phyloP scores from a whole-genome alignment of 2,113 vertebrate species.

The Bolborhynchus lineola region DNA sequence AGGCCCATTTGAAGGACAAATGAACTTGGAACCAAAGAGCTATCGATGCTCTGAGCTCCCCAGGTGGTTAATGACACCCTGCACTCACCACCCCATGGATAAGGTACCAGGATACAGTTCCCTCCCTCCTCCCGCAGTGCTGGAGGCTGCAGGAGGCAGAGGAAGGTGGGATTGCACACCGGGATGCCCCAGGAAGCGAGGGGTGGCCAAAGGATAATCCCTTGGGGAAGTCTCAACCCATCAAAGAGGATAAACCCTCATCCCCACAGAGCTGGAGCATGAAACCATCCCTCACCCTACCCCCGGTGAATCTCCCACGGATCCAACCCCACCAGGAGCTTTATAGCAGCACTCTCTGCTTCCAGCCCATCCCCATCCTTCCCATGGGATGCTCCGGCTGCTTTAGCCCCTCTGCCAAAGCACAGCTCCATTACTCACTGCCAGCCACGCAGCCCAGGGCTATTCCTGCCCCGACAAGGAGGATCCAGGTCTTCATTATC shows the following conservation, averaged over 20 bases:
- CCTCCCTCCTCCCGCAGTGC: accelerated
- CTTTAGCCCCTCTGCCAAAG: not conserved
- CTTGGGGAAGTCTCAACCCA: not conserved
- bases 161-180: not conserved
- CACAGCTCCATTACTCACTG: constrained; percentile 11
- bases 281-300: not conserved
- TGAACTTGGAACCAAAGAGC: accelerated
- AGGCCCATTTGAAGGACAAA: not conserved
- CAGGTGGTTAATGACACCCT: accelerated
- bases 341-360: accelerated
- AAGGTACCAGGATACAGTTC: not conserved
- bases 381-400: accelerated
- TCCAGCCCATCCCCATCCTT: not conserved
- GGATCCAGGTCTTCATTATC: not conserved
- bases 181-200: accelerated
- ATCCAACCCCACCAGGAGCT: not conserved
- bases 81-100: not conserved
- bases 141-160: not conserved
- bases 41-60: accelerated
- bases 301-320: accelerated
- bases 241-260: not conserved
- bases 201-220: not conserved
- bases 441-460: not conserved
- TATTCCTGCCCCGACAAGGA: not conserved
- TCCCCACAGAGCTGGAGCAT: accelerated